Base-by-base conservation (phyloP, 2,113 vertebrate genomes). In the Lampris incognitus region DNA sequence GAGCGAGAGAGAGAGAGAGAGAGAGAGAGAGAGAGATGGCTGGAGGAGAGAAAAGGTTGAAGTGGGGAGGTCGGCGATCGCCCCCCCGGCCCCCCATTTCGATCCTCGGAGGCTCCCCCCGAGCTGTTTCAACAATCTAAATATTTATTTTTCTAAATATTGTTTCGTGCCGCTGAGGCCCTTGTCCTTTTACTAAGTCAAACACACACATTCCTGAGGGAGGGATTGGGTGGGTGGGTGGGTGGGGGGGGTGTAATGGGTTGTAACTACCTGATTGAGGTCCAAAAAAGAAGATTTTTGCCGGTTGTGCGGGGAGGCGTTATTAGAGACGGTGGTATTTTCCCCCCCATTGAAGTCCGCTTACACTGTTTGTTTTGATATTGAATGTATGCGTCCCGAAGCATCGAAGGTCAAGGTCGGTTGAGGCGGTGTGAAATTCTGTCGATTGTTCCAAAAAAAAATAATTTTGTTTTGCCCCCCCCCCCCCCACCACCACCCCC, bases 331-430 rank as follows among this genome's bases (percentile, higher is more conserved):
- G 55, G 76, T 24, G 36, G 74, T 5, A 1, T 61, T 63, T 83
- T 71, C 69, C 80, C 81, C 82, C 66, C 62, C 80, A 62, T 24
- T 24, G 24, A 77, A 64, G 82, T 86, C 81, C 46, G 75, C 74
- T 79, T 87, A 88, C 90, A 91, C 90, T 90, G 85, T 89, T 69
- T 83, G 80, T 84, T 89, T 91, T 91, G 72, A 91, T 90, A 86
- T 67, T 92, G 91, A 93, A 93, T 92, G 92, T 91, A 90, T 61
- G 79, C 9, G 72, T 69, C 65, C 62, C 1, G 11, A 69, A 71
- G 83, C 71, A 52, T 81, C 69, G 8, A 13, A 63, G 55, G 66
- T 24, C 63, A 39, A 8, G 11, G 69, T 58, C 44, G 38, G 69
- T 5, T 65, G 70, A 70, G 63, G 72, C 38, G 10, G 57, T 74